Conservation (phyloP, 2,888 invertebrate genomes). For the Torymus tubicola region DNA sequence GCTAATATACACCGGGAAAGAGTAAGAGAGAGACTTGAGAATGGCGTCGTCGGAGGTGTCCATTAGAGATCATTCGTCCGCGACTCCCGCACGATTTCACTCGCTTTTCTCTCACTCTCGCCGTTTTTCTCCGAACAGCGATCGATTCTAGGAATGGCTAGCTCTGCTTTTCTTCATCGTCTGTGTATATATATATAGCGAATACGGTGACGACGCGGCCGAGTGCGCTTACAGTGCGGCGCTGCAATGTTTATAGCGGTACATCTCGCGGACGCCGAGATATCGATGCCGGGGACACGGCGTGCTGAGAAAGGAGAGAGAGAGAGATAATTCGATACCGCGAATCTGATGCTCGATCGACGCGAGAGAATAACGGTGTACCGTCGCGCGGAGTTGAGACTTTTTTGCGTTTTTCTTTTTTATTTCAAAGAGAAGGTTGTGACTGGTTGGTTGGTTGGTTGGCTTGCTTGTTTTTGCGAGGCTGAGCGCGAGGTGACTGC, state of each 20-base stretch:
- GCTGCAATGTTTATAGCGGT: constrained; percentile 28
- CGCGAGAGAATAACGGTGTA: constrained; percentile 42
- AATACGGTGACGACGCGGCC: no score
- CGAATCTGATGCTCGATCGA: constrained; percentile 35
- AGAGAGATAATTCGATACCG: constrained; percentile 39
- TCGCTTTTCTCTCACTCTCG: constrained; percentile 50
- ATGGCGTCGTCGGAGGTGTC: constrained; percentile 38
- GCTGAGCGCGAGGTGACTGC: no score
- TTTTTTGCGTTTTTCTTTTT: constrained; percentile 20
- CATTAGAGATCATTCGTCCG: constrained; percentile 63
- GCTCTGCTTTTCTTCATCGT: constrained; percentile 22
- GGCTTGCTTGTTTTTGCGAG: no score
- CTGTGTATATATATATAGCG: no score
- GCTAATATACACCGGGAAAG: not conserved
- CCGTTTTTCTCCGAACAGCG: constrained; percentile 51
- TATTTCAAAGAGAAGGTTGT: not conserved
- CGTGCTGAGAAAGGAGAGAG: no score
- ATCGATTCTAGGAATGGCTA: constrained; percentile 9
- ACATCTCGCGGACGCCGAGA: not conserved
- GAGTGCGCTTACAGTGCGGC: no score
- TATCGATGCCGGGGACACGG: constrained; percentile 16
- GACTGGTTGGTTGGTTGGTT: no score
- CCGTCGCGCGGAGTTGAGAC: not conserved
- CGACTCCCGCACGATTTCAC: constrained; percentile 57
- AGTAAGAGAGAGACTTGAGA: not conserved